These are phyloP conservation scores for Agrilus cyanescens DNA, from an alignment of 2,888 invertebrate genomes.

Conservation along the genomic window DNA sequence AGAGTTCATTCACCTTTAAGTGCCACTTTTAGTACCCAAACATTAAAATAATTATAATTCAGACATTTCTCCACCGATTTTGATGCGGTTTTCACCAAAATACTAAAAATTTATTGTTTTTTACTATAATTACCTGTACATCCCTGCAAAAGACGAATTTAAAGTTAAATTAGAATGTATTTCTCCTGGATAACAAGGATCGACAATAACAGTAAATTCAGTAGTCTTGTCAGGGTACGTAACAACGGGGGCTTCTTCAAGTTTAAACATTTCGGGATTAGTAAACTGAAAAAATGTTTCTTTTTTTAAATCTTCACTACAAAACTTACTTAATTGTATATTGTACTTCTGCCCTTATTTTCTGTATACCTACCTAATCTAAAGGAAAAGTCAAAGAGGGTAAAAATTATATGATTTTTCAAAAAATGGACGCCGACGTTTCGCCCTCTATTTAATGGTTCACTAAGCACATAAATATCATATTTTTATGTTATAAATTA, in stretches of 20 bases:
- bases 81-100: too few species aligned
- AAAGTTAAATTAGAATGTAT: constrained; percentile 21
- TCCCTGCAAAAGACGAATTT: constrained; percentile 24
- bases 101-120: constrained; percentile 3
- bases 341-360: too few species aligned
- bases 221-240: constrained; percentile 13
- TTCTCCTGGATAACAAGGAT: constrained; percentile 25
- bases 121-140: constrained; percentile 23
- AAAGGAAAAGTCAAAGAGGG: too few species aligned
- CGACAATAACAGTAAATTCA: constrained; percentile 23
- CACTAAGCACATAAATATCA: too few species aligned
- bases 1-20: not conserved
- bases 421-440: too few species aligned
- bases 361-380: too few species aligned
- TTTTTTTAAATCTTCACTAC: constrained; percentile 7
- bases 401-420: too few species aligned
- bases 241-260: constrained; percentile 11
- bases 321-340: too few species aligned
- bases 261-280: constrained; percentile 18
- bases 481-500: too few species aligned
- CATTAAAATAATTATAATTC: not conserved
- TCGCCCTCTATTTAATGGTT: too few species aligned
- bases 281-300: constrained; percentile 17
- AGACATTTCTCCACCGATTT: too few species aligned
- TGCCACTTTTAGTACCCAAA: not conserved